phyloP scores from a whole-genome alignment of 2,113 vertebrate genomes.

The Pelmatolapia mariae region DNA sequence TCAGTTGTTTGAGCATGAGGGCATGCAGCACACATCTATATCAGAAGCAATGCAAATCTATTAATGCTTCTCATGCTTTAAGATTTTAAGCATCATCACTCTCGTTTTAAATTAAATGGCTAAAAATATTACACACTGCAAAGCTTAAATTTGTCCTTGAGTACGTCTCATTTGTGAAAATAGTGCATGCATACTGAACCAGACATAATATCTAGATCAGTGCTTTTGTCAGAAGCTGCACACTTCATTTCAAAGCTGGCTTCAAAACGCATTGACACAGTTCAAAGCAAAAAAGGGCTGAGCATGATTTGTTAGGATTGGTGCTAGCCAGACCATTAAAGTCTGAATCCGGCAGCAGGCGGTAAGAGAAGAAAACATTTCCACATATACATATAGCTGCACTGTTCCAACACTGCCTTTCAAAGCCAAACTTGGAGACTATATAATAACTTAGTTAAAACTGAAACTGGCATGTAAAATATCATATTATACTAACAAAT shows the following conservation, averaged over 20 bases:
- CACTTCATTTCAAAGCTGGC: not conserved
- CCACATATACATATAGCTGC: not conserved
- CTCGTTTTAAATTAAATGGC: not conserved
- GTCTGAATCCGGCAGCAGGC: not conserved
- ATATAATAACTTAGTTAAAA: not conserved
- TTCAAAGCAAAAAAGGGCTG: not conserved
- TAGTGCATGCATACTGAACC: not conserved
- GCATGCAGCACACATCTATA: not conserved
- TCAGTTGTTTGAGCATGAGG: not conserved
- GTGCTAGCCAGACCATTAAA: not conserved
- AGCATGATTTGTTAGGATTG: not conserved
- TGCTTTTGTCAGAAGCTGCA: not conserved
- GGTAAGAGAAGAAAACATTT: not conserved
- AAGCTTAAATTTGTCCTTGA: not conserved
- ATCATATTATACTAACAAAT: not conserved
- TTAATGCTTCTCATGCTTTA: not conserved
- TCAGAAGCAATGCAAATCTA: not conserved
- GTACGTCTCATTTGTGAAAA: not conserved
- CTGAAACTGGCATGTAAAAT: not conserved
- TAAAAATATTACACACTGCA: not conserved
- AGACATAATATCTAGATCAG: not conserved
- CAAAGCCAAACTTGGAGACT: not conserved
- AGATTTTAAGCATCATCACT: not conserved
- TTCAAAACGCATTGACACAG: not conserved
- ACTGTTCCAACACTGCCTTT: not conserved